Base-by-base conservation (phyloP, 37 sponge, comb jelly and placozoan species). In the Chondrosia reniformis region DNA sequence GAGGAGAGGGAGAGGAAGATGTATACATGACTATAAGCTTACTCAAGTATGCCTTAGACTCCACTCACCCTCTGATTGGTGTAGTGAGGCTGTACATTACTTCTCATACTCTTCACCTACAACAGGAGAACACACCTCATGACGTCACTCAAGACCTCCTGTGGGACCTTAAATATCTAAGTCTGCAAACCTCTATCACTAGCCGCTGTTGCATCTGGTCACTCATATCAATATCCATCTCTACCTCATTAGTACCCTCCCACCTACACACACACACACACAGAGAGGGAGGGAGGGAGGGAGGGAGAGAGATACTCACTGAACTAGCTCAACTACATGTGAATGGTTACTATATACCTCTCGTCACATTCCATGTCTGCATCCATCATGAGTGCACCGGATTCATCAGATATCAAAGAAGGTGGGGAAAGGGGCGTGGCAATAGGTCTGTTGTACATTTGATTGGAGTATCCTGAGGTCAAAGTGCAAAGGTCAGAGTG, bases 191-290 rank as follows among this genome's bases (percentile, higher is more conserved):
- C 56, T 80, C 56, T 13, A 46, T 27, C 10, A 85, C 39, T 22
- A 84, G 57, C 24, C 44, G 62, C 45, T 71, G 61, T 46, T 78
- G 71, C 24, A 62, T 27, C 41, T 75, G 67, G 22, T 59, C 55
- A 42, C 52, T 49, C 61, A 88, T 39, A 45, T 88, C 84, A 7
- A 88, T 44, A 46, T 88, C 88, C 88, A 88, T 83, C 32, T 69
- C 80, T 1, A 84, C 55, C 45, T 64, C 84, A 41, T 88, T 80
- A 4, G 56, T 67, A 8, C 83, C 88, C 17, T 75, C 75, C 45
- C 76, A 84, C 37, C 67, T 66, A 31, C 9, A 31, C 39, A 37
- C 36, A 66, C 7, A 36, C 32, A 22, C 21, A 66, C 67, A 33
- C 5, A 21, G 4, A 12, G 36, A 31, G 22, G 22, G n/a, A 13